A percentile compares a stretch with the other conserved stretches of the same genome.
phyloP scores from a whole-genome alignment of 2,113 vertebrate genomes.

The Platichthys flesus region DNA sequence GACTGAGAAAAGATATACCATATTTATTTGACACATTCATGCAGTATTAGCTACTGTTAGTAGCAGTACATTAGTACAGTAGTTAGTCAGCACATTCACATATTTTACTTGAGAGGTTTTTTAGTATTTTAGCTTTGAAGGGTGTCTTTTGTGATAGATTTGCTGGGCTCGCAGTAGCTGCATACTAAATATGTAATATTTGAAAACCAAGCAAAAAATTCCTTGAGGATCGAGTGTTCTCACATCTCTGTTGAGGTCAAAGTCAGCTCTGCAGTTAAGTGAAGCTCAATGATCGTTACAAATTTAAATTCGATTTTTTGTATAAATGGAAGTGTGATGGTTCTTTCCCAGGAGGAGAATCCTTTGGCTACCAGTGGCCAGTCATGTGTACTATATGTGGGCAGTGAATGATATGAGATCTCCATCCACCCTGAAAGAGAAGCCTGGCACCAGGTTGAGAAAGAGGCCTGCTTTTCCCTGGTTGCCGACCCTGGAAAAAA shows the following conservation, averaged over 20 bases:
- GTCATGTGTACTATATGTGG: conserved; percentile 6
- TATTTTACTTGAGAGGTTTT: no score
- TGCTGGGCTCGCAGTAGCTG: not conserved
- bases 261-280: conserved; percentile 14
- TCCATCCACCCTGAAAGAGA: conserved; percentile 35
- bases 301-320: conserved; percentile 4
- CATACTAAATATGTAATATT: not conserved
- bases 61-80: no score
- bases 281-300: conserved; percentile 9
- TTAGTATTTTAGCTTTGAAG: not conserved
- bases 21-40: no score
- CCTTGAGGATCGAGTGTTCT: not conserved
- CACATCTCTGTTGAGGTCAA: conserved; percentile 5
- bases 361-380: conserved; percentile 10
- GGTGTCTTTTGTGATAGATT: not conserved
- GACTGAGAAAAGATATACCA: no score
- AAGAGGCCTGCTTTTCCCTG: conserved; percentile 62
- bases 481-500: conserved; percentile 51
- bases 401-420: conserved; percentile 29
- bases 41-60: no score
- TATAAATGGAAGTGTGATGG: not conserved
- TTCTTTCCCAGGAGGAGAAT: conserved; percentile 2
- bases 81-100: not conserved
- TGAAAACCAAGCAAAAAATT: no score
- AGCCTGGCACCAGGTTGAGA: conserved; percentile 60